Evolutionary conservation across 1,140 invertebrate species (phyloP).

Genomic region (Cyphomyrmex costatus): DNA sequence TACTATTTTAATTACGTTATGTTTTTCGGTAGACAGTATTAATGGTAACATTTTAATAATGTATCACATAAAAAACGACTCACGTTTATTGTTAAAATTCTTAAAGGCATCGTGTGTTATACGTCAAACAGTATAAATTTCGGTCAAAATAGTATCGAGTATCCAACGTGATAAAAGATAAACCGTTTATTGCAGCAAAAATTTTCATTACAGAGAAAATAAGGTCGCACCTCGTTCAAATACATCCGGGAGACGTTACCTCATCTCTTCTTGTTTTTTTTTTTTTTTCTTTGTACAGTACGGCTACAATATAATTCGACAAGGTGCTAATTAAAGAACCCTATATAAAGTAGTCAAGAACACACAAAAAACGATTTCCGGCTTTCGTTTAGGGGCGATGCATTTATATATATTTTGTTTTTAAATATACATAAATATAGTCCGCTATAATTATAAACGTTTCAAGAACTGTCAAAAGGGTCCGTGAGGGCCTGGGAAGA

Average conservation of each 20-base stretch:
- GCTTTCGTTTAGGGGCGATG: slow-evolving; percentile 62
- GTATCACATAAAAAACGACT: background rate
- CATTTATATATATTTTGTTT: slow-evolving; percentile 79
- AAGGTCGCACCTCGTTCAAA: slow-evolving; percentile 48
- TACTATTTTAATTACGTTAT: background rate
- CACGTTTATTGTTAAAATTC: background rate
- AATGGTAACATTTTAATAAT: background rate
- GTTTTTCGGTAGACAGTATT: background rate
- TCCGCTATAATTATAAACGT: slow-evolving; percentile 80
- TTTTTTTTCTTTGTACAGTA: slow-evolving; percentile 34
- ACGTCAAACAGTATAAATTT: background rate
- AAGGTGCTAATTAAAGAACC: slow-evolving; percentile 33
- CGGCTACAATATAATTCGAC: slow-evolving; percentile 52
- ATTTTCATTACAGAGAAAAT: slow-evolving; percentile 63
- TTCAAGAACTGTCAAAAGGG: slow-evolving; percentile 72
- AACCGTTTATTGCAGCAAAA: slow-evolving; percentile 61
- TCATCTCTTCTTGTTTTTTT: background rate
- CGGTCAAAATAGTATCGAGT: background rate
- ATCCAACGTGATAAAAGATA: slow-evolving; percentile 55
- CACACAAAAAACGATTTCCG: slow-evolving; percentile 53
- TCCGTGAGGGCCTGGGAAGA: slow-evolving; percentile 56
- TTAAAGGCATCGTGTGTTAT: background rate
- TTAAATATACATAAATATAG: slow-evolving; percentile 83
- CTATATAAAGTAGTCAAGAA: slow-evolving; percentile 53
- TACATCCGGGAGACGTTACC: background rate